Evolutionary conservation across 1,140 invertebrate species (phyloP).

Genomic region (Drosophila baimaii): DNA sequence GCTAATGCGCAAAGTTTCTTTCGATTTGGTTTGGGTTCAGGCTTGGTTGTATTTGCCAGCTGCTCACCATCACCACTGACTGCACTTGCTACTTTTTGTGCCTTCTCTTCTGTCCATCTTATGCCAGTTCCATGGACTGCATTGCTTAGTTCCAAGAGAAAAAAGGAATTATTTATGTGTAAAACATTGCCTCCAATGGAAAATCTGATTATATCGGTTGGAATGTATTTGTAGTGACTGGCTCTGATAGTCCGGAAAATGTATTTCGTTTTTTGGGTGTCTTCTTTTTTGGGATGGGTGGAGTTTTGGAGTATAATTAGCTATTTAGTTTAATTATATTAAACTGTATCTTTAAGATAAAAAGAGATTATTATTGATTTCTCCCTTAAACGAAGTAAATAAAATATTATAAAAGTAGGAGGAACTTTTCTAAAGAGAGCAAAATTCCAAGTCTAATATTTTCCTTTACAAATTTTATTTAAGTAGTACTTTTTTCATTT

Average conservation of each 20-base stretch:
- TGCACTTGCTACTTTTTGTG: conserved; percentile 31
- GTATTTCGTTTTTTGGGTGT: neutral
- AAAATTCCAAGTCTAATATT: neutral
- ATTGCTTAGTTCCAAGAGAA: neutral
- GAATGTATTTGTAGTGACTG: conserved; percentile 6
- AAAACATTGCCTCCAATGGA: conserved; percentile 4
- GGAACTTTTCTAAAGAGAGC: neutral
- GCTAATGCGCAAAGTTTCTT: conserved; percentile 78
- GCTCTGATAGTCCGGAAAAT: conserved; percentile 9
- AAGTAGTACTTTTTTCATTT: neutral
- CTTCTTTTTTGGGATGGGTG: no score
- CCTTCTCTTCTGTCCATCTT: conserved; percentile 27
- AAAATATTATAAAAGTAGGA: neutral
- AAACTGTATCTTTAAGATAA: no score
- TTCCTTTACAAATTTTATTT: neutral
- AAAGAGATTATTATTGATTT: no score
- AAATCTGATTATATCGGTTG: conserved; percentile 25
- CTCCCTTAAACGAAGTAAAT: no score
- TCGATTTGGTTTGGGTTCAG: conserved; percentile 15
- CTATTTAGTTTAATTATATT: no score
- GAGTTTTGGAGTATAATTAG: no score
- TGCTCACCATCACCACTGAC: conserved; percentile 50
- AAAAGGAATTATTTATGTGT: conserved; percentile 13
- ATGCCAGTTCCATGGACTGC: conserved; percentile 25
- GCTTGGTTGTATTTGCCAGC: conserved; percentile 55